A percentile compares a stretch with the other conserved stretches of the same genome.
phyloP scores from a whole-genome alignment of 1,140 invertebrate genomes.

The Cephus cinctus region DNA sequence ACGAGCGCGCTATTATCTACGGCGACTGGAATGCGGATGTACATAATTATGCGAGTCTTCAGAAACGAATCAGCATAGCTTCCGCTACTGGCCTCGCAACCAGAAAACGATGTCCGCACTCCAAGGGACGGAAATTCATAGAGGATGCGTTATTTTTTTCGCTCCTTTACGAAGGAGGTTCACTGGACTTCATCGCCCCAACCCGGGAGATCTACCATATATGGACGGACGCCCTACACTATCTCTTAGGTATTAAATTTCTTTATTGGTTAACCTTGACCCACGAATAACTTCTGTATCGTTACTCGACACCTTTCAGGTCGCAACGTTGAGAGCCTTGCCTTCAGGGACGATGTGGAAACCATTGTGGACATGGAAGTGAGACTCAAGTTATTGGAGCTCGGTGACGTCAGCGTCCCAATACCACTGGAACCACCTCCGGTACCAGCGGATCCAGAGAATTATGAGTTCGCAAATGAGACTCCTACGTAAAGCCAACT shows the following conservation, averaged over 20 bases:
- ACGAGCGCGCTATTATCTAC: neutral
- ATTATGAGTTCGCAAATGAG: neutral
- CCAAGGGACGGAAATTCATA: neutral
- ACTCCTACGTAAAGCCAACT: neutral
- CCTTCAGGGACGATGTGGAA: neutral
- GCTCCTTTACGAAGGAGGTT: neutral
- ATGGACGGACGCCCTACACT: neutral
- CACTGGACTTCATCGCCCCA: constrained; percentile 2
- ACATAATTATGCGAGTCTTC: neutral
- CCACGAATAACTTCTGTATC: neutral
- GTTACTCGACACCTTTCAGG: neutral
- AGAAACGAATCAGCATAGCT: constrained; percentile 1
- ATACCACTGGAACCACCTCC: neutral
- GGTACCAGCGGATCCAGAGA: neutral
- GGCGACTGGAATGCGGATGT: neutral
- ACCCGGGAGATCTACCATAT: neutral
- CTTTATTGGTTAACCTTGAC: neutral
- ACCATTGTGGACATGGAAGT: constrained; percentile 4
- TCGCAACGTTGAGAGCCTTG: neutral
- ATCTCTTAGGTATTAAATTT: neutral
- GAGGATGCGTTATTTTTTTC: neutral
- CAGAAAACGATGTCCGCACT: neutral
- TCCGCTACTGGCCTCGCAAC: constrained; percentile 1
- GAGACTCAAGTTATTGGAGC: neutral
- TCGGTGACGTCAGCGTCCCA: neutral